phyloP scores from a whole-genome alignment of 2,113 vertebrate genomes.

The Nettapus auritus region DNA sequence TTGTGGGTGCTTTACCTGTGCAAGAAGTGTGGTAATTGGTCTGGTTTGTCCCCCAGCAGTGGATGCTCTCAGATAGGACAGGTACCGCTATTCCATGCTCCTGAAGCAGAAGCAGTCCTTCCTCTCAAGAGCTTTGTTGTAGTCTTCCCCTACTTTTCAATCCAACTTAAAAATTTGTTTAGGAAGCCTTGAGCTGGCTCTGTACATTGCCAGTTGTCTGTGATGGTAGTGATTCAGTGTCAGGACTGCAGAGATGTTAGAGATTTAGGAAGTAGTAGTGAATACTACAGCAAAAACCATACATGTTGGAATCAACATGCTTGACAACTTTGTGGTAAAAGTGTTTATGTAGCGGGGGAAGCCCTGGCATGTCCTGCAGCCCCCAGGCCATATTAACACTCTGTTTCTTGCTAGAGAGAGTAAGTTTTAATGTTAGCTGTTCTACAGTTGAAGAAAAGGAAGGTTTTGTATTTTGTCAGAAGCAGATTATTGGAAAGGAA shows the following conservation, averaged over 20 bases:
- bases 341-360: neutral
- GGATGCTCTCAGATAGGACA: neutral
- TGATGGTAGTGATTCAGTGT: neutral
- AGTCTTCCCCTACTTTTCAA: neutral
- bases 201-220: fast-evolving
- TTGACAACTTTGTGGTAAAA: neutral
- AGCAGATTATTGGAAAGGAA: conserved; percentile 24
- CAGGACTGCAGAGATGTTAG: neutral
- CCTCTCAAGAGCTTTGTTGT: neutral
- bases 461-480: neutral
- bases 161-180: neutral
- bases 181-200: neutral
- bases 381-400: neutral
- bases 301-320: neutral
- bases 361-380: neutral
- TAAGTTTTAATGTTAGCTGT: neutral
- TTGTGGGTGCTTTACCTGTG: neutral
- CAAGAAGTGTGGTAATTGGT: neutral
- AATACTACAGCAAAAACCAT: neutral
- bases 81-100: fast-evolving
- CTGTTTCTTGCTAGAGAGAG: neutral
- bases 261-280: neutral
- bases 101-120: neutral
- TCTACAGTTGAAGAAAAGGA: neutral
- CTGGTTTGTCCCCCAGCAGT: neutral